These are phyloP conservation scores for Drosophila kokeensis DNA, from an alignment of 2,888 invertebrate species.

Conservation along the genomic window DNA sequence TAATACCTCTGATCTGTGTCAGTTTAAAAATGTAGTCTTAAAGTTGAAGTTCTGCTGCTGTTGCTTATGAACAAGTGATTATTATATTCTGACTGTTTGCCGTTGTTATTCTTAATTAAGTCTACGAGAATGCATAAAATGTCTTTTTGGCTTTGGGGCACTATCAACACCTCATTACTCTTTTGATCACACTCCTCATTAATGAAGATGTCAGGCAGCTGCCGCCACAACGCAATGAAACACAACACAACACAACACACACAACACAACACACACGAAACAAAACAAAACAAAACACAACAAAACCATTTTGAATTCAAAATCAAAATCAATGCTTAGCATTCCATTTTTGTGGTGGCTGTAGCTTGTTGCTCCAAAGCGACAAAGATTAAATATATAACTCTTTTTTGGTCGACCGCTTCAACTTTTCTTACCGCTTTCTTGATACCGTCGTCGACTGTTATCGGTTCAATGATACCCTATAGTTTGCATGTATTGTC, in stretches of 20 bases:
- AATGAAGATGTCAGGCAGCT: slow-evolving; percentile 80
- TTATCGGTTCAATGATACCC: slow-evolving; percentile 30
- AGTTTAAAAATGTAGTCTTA: neutral
- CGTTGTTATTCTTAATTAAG: slow-evolving; percentile 66
- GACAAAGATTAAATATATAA: slow-evolving; percentile 80
- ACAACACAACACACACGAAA: slow-evolving; percentile 31
- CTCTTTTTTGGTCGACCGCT: slow-evolving; percentile 49
- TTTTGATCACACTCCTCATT: slow-evolving; percentile 81
- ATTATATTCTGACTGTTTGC: slow-evolving; percentile 19
- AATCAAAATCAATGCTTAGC: slow-evolving; percentile 75
- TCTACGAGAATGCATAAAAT: slow-evolving; percentile 64
- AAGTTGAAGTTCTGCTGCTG: neutral
- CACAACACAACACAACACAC: slow-evolving; percentile 31
- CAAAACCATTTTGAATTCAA: slow-evolving; percentile 69
- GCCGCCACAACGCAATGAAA: slow-evolving; percentile 34
- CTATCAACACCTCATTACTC: slow-evolving; percentile 84
- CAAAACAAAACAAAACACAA: slow-evolving; percentile 31
- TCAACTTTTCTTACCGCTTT: slow-evolving; percentile 26
- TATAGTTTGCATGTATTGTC: neutral
- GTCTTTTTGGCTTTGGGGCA: slow-evolving; percentile 61
- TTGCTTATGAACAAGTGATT: neutral
- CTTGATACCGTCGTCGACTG: neutral
- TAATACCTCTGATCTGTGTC: neutral
- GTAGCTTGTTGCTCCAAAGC: slow-evolving; percentile 53
- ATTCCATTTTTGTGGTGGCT: slow-evolving; percentile 55